phyloP scores from a whole-genome alignment of 2,113 vertebrate genomes.

The Boleophthalmus pectinirostris region DNA sequence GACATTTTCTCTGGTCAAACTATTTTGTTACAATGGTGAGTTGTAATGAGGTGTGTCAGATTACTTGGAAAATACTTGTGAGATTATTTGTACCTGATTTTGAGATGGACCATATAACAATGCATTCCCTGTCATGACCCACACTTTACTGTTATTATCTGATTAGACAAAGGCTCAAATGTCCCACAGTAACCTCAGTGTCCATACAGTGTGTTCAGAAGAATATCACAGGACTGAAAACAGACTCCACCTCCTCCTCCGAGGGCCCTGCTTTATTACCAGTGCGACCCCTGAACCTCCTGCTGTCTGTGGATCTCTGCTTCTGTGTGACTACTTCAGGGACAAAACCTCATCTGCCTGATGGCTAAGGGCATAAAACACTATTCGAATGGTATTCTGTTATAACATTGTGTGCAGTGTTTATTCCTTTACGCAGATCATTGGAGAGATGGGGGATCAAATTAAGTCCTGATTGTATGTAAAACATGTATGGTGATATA shows the following conservation, averaged over 20 bases:
- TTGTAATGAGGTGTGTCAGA: neutral
- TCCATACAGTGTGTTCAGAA: conserved; percentile 13
- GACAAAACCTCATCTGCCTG: neutral
- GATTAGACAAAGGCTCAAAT: neutral
- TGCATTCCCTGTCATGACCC: neutral
- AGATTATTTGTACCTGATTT: neutral
- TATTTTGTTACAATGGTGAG: neutral
- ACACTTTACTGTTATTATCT: neutral
- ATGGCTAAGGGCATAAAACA: neutral
- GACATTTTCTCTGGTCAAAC: neutral
- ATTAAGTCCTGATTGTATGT: too few relatives aligned
- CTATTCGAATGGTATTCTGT: neutral
- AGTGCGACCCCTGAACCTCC: conserved; percentile 38
- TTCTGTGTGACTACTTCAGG: conserved; percentile 20
- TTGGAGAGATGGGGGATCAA: too few relatives aligned
- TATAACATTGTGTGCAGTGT: too few relatives aligned
- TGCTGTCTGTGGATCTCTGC: conserved; percentile 30
- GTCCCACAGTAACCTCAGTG: neutral
- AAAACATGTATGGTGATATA: neutral
- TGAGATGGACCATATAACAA: neutral
- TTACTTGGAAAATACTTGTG: neutral
- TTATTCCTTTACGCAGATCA: too few relatives aligned
- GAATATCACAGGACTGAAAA: conserved; percentile 26
- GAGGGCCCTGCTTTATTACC: conserved; percentile 32
- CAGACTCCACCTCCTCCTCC: conserved; percentile 49